A percentile compares a stretch with the other conserved stretches of the same genome.
Evolutionary conservation across 2,113 vertebrate species (phyloP).

Genomic region (Vulpes ferrilata): DNA sequence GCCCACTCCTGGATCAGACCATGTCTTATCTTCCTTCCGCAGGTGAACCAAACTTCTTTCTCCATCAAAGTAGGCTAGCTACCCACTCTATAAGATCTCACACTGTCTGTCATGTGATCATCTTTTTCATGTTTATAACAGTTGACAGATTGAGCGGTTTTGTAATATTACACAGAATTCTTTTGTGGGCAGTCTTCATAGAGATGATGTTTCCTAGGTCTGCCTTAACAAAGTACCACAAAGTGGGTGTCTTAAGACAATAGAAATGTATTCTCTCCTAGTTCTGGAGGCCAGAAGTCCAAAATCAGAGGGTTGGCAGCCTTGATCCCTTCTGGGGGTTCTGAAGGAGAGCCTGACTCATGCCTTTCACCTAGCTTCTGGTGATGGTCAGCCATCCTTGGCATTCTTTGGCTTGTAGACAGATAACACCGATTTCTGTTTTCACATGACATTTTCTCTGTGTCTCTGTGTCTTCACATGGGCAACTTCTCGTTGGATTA

Average conservation of each 20-base stretch:
- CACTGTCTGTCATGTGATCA: not conserved
- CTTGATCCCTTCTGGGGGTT: not conserved
- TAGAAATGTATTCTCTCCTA: not conserved
- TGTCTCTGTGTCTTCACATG: not conserved
- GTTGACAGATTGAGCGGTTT: constrained; percentile 46
- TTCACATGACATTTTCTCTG: rapidly evolving
- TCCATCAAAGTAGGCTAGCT: not conserved
- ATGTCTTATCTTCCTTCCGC: not conserved
- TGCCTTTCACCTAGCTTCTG: not conserved
- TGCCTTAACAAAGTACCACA: not conserved
- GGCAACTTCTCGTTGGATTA: not conserved
- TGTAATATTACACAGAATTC: constrained; percentile 51
- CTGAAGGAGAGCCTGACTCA: not conserved
- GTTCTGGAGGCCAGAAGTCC: constrained; percentile 15
- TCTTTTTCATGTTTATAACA: constrained; percentile 55
- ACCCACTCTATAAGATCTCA: not conserved
- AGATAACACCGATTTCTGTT: not conserved
- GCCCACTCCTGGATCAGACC: not conserved
- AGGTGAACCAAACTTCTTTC: not conserved
- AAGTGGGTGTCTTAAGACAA: not conserved
- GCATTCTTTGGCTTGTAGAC: not conserved
- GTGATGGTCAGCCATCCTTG: not conserved
- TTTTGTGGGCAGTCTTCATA: constrained; percentile 25
- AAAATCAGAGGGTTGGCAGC: not conserved
- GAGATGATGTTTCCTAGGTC: not conserved